phyloP scores from a whole-genome alignment of 2,888 invertebrate species.

The Zygogramma bicolorata region DNA sequence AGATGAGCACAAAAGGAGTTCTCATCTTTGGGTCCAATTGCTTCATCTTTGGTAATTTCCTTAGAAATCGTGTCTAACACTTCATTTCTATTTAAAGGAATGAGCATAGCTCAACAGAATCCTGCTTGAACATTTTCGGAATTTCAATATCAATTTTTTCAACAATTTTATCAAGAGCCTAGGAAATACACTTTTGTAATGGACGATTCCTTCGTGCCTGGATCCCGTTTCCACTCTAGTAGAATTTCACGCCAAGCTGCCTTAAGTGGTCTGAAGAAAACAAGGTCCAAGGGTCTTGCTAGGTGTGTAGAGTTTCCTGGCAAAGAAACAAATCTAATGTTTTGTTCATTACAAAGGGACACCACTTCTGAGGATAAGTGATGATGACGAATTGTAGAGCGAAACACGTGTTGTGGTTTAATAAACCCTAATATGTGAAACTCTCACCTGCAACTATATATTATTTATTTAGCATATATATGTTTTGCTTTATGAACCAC shows the following conservation, averaged over 20 bases:
- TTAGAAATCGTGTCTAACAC: neutral
- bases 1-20: slow-evolving; percentile 16
- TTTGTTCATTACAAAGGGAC: slow-evolving; percentile 6
- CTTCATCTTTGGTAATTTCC: slow-evolving; percentile 4
- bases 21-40: neutral
- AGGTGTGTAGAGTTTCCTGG: slow-evolving; percentile 2
- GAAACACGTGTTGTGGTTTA: too few relatives aligned
- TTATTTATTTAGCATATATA: too few relatives aligned
- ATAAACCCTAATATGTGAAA: too few relatives aligned
- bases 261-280: slow-evolving; percentile 19
- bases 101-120: neutral
- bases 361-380: slow-evolving; percentile 12
- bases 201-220: slow-evolving; percentile 21
- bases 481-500: too few relatives aligned
- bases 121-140: slow-evolving; percentile 8
- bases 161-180: slow-evolving; percentile 18
- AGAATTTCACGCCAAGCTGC: slow-evolving; percentile 20
- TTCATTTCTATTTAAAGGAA: neutral
- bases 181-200: slow-evolving; percentile 25
- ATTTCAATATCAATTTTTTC: slow-evolving; percentile 16
- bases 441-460: too few relatives aligned
- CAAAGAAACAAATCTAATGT: slow-evolving; percentile 4
- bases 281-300: slow-evolving; percentile 20
- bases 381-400: neutral
- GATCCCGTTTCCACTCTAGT: slow-evolving; percentile 19